These are phyloP conservation scores for Mylabris phalerata DNA, from an alignment of 1,140 invertebrate genomes.

Conservation along the genomic window DNA sequence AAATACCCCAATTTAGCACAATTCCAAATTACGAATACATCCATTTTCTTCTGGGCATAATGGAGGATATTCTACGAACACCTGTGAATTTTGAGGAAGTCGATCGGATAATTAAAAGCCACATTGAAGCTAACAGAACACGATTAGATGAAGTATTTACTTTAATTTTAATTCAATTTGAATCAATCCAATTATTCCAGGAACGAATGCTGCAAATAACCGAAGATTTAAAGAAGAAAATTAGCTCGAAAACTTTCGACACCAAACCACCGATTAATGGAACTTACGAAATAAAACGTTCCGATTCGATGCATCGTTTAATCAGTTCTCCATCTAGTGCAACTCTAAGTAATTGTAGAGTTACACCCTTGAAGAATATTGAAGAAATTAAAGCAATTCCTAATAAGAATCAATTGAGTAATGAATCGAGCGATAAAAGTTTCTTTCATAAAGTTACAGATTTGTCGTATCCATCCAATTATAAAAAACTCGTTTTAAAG, in stretches of 20 bases:
- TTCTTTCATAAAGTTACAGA: no score
- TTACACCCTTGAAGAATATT: no score
- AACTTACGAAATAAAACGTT: no score
- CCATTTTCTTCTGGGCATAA: conserved; percentile 34
- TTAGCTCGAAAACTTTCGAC: conserved; percentile 4
- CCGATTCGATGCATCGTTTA: no score
- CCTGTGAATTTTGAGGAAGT: conserved; percentile 30
- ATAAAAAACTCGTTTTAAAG: conserved; percentile 9
- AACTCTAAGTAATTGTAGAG: no score
- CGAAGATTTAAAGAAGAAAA: conserved; percentile 19
- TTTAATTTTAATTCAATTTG: conserved; percentile 1
- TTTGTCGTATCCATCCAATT: no score
- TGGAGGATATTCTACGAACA: conserved; percentile 36
- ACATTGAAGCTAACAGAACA: conserved; percentile 31
- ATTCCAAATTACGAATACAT: conserved; percentile 32
- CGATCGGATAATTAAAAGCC: conserved; percentile 29
- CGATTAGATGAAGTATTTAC: conserved; percentile 26
- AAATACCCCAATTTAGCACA: no score
- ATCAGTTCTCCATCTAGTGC: no score
- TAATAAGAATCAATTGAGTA: no score
- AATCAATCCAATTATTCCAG: conserved; percentile 5
- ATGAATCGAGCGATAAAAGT: no score
- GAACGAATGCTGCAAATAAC: conserved; percentile 23
- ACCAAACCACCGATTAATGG: not conserved
- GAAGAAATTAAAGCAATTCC: no score